A percentile compares a stretch with the other conserved stretches of the same genome.
phyloP scores from a whole-genome alignment of 2,113 vertebrate species.

The Okapia johnstoni region DNA sequence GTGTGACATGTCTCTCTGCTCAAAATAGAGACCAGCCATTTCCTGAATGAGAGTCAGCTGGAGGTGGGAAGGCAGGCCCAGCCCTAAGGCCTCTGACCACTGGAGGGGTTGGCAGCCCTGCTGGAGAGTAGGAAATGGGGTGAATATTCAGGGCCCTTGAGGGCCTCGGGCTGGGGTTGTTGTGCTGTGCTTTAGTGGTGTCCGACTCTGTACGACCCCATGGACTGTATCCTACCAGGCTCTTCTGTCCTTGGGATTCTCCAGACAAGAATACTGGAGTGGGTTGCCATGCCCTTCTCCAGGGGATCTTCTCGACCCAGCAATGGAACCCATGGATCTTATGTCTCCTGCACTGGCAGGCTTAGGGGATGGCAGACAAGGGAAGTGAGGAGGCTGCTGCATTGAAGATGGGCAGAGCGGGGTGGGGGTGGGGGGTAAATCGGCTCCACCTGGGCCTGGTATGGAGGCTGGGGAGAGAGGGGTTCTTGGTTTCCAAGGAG shows the following conservation, averaged over 20 bases:
- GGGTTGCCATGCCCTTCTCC: neutral
- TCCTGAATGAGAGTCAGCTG: slow-evolving; percentile 17
- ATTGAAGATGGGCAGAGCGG: rapidly evolving
- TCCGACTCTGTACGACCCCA: too few relatives aligned
- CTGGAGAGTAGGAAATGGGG: neutral
- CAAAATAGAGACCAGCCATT: slow-evolving; percentile 54
- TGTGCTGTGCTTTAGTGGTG: neutral
- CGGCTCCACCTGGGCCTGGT: neutral
- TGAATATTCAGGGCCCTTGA: neutral
- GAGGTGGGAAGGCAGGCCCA: neutral
- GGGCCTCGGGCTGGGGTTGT: neutral
- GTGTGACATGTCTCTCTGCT: slow-evolving; percentile 15
- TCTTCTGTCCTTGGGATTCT: too few relatives aligned
- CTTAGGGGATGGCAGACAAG: neutral
- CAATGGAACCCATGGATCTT: neutral
- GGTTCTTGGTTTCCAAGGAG: neutral
- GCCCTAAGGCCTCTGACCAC: neutral
- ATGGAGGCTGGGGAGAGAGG: neutral
- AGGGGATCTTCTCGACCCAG: neutral
- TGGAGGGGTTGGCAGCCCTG: neutral
- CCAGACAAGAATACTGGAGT: neutral
- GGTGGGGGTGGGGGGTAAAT: rapidly evolving
- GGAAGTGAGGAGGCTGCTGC: rapidly evolving
- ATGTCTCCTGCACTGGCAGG: neutral
- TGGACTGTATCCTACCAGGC: too few relatives aligned